These are phyloP conservation scores for Drosophila teissieri DNA, from an alignment of 1,140 invertebrate genomes.

Conservation along the genomic window DNA sequence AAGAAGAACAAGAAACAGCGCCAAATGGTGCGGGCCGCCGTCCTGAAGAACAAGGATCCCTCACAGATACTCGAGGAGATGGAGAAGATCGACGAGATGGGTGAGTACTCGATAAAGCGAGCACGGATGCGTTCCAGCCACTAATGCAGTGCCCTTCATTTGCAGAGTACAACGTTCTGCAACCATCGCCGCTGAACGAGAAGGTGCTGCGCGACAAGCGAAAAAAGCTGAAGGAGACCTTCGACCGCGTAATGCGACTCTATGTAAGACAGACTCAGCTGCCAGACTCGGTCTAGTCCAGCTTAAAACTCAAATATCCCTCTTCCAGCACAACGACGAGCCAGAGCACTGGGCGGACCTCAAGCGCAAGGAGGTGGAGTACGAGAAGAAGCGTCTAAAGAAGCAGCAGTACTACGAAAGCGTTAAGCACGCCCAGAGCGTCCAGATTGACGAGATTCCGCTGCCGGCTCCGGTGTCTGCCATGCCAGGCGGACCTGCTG, in stretches of 20 bases:
- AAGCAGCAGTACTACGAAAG: slow-evolving; percentile 97
- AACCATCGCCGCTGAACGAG: slow-evolving; percentile 97
- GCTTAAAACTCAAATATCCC: slow-evolving; percentile 2
- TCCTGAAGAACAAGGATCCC: slow-evolving; percentile 99
- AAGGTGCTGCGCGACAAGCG: slow-evolving; percentile 98
- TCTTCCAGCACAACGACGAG: slow-evolving; percentile 95
- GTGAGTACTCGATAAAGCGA: slow-evolving; percentile 85
- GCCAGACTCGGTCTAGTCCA: no score
- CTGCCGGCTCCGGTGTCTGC: slow-evolving; percentile 89
- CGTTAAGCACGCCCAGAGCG: slow-evolving; percentile 96
- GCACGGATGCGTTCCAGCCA: background rate
- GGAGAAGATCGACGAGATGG: slow-evolving; percentile 99
- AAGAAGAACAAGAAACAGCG: slow-evolving; percentile 99
- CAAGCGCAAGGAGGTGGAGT: slow-evolving; percentile 95
- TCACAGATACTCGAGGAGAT: slow-evolving; percentile 96
- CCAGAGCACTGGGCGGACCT: slow-evolving; percentile 96
- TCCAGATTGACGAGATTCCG: slow-evolving; percentile 98
- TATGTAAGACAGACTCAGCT: slow-evolving; percentile 91
- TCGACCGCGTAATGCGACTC: slow-evolving; percentile 96
- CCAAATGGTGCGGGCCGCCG: slow-evolving; percentile 96
- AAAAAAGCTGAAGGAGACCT: slow-evolving; percentile 97
- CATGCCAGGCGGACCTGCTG: background rate
- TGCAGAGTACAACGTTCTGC: slow-evolving; percentile 96
- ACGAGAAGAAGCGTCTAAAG: slow-evolving; percentile 94
- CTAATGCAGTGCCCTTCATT: slow-evolving; percentile 18